These are phyloP conservation scores for Pocillopora damicornis DNA, from an alignment of 64 coral and sea anemone genomes.

Conservation along the genomic window DNA sequence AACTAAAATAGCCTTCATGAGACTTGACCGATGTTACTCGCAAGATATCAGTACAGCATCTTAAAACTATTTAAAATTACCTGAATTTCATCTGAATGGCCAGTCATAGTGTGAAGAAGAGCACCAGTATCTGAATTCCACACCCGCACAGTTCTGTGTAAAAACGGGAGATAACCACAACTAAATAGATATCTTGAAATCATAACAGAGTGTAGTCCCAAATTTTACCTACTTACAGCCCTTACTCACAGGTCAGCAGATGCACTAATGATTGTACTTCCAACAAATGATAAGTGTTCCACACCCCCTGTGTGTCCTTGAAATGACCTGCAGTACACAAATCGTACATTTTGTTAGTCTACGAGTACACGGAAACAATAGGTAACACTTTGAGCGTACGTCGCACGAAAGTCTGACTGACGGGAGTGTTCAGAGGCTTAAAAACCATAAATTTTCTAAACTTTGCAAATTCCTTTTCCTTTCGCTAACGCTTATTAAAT, in stretches of 20 bases:
- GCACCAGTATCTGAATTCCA: constrained; percentile 37
- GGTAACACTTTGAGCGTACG: background rate
- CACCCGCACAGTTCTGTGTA: constrained; percentile 18
- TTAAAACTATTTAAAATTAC: background rate
- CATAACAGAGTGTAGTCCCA: background rate
- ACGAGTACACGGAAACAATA: background rate
- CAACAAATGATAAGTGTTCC: constrained; percentile 54
- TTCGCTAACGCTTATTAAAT: no score
- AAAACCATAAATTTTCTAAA: no score
- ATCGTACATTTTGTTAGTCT: background rate
- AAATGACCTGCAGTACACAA: constrained; percentile 18
- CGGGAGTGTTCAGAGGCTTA: no score
- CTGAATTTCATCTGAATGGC: constrained; percentile 63
- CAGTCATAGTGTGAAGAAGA: constrained; percentile 39
- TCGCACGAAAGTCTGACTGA: no score
- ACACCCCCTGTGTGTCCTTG: constrained; percentile 49
- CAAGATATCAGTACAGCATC: no score
- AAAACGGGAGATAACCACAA: background rate
- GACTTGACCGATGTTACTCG: no score
- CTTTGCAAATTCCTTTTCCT: no score
- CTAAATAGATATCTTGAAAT: background rate
- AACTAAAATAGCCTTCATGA: no score
- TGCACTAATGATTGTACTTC: constrained; percentile 25
- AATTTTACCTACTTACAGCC: background rate
- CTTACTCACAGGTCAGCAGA: constrained; percentile 35